Evolutionary conservation across 2,797 vertebrate species (phyloP).

Genomic region (Scleropages formosus): DNA sequence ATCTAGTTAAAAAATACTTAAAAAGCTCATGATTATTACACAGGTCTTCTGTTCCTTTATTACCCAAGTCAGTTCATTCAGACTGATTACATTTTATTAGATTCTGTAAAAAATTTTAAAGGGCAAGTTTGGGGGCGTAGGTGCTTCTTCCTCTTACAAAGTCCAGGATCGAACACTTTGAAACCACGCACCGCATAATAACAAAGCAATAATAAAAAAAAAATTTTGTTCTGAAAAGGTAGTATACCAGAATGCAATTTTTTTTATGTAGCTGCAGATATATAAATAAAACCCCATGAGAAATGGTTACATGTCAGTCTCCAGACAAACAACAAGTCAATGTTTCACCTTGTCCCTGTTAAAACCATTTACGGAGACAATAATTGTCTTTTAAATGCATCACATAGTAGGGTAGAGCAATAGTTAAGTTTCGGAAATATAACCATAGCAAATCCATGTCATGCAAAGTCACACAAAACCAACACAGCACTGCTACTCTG

Average conservation of each 20-base stretch:
- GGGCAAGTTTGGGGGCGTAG: constrained; percentile 65
- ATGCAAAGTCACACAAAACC: constrained; percentile 43
- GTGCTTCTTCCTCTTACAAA: constrained; percentile 70
- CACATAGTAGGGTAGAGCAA: constrained; percentile 50
- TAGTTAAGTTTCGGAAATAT: constrained; percentile 68
- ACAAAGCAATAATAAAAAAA: neutral
- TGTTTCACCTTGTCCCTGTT: neutral
- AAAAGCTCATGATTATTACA: constrained; percentile 63
- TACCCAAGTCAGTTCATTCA: constrained; percentile 60
- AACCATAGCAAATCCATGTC: constrained; percentile 49
- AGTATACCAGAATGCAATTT: neutral
- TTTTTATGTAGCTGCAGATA: constrained; percentile 8
- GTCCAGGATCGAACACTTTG: constrained; percentile 51
- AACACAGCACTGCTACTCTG: constrained; percentile 48
- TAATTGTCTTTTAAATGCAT: constrained; percentile 35
- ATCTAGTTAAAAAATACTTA: constrained; percentile 52
- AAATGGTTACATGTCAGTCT: neutral
- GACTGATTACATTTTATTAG: constrained; percentile 71
- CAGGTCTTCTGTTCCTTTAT: constrained; percentile 30
- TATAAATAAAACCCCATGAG: constrained; percentile 15
- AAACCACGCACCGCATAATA: neutral
- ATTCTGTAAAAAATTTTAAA: constrained; percentile 62
- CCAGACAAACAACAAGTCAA: constrained; percentile 8
- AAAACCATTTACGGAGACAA: constrained; percentile 17
- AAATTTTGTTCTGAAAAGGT: neutral